phyloP scores from a whole-genome alignment of 2,888 invertebrate species.

The Euplexia lucipara region DNA sequence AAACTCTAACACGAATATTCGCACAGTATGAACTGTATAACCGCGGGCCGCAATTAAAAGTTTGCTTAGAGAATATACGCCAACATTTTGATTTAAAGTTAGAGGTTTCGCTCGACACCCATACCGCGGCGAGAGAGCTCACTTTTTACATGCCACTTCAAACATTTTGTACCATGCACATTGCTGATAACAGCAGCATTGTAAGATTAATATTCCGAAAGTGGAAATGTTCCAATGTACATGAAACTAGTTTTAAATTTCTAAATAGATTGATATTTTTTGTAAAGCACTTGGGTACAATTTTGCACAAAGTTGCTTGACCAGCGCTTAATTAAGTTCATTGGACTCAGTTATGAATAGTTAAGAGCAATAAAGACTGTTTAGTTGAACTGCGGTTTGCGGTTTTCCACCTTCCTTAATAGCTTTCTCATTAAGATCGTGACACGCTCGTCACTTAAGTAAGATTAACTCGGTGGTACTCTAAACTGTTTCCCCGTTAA shows the following conservation, averaged over 20 bases:
- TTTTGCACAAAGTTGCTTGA: conserved; percentile 21
- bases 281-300: background rate
- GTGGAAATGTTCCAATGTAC: conserved; percentile 34
- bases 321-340: conserved; percentile 24
- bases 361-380: conserved; percentile 32
- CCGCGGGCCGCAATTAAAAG: conserved; percentile 88
- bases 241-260: conserved; percentile 20
- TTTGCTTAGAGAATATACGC: conserved; percentile 83
- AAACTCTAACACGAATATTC: conserved; percentile 85
- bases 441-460: conserved; percentile 26
- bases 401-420: conserved; percentile 50
- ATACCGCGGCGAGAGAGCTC: conserved; percentile 52
- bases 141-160: conserved; percentile 66
- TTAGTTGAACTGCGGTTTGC: conserved; percentile 49
- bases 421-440: conserved; percentile 40
- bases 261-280: conserved; percentile 14
- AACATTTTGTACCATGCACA: conserved; percentile 36
- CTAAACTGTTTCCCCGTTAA: background rate
- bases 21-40: conserved; percentile 82
- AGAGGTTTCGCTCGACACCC: conserved; percentile 75
- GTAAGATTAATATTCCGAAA: conserved; percentile 34
- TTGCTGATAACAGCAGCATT: conserved; percentile 25
- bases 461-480: conserved; percentile 18
- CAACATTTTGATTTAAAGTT: conserved; percentile 88
- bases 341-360: conserved; percentile 37